Evolutionary conservation across 2,113 vertebrate species (phyloP), one percentile per base, ranked within the genome.

Genomic region (Todiramphus chloris): DNA sequence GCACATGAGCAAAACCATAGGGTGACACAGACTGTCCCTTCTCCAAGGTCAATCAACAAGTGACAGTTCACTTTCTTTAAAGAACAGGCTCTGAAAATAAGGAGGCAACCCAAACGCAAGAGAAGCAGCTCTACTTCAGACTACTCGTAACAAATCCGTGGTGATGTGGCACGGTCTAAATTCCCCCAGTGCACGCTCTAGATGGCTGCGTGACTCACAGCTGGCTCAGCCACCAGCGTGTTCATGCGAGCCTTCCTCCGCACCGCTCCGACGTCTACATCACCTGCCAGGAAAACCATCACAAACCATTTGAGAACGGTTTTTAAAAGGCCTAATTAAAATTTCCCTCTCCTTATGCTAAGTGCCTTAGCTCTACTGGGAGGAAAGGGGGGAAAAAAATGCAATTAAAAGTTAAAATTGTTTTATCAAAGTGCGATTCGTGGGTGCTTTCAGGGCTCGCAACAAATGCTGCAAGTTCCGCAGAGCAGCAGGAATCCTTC

Each of bases 401-500:
- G 4, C 33, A 90, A 62, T 10, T 17, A 30, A 21, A 35, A 82
- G 16, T 13, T 48, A 37, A 39, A 72, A 56, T 33, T 16, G 9
- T 64, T 76, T 68, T 80, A 25, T 70, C 46, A 2, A 74, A 43
- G 24, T 37, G 8, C 43, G 80, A 1, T 50, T 69, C 39, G 39
- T 16, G 5, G 48, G 70, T 37, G 39, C 3, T 48, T 95, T 70
- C 20, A 63, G 20, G 28, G 24, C 50, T 46, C 37, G 46, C 55
- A 83, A 31, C 4, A 8, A 33, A 73, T 2, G 6, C 39, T 13
- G 24, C 0, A 0, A 76, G 41, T 70, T 68, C 37, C 79, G 59
- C 19, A 33, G 37, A 33, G 12, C 41, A 37, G 7, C 76, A 59
- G n/a, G 46, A 94, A 90, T 59, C 43, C 30, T 67, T 55, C 37